phyloP scores from a whole-genome alignment of 2,113 vertebrate genomes.

The Mohoua ochrocephala region DNA sequence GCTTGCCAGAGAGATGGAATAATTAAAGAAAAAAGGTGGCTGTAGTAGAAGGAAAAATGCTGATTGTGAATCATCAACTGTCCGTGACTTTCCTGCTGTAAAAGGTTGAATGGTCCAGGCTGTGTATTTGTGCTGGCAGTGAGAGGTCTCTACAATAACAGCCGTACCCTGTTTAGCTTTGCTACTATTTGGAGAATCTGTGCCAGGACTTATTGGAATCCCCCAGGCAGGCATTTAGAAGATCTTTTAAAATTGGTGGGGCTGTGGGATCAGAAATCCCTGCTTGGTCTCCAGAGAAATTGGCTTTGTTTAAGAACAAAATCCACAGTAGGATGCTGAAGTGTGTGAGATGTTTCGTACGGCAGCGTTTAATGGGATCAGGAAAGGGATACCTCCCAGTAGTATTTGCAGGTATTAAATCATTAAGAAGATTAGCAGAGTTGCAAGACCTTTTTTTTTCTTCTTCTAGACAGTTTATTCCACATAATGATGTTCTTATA shows the following conservation, averaged over 20 bases:
- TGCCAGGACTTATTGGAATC: slow-evolving; percentile 35
- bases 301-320: not conserved
- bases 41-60: not conserved
- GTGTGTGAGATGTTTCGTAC: not conserved
- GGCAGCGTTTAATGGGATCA: not conserved
- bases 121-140: slow-evolving; percentile 53
- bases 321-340: not conserved
- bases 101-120: slow-evolving; percentile 6
- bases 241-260: not conserved
- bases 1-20: not conserved
- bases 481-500: not conserved
- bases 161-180: slow-evolving; percentile 32
- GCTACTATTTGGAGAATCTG: slow-evolving; percentile 19
- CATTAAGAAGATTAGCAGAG: slow-evolving; percentile 24
- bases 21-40: not conserved
- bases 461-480: not conserved
- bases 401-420: slow-evolving; percentile 35
- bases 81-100: not conserved
- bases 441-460: not conserved
- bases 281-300: not conserved
- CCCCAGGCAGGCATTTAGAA: not conserved
- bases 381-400: not conserved
- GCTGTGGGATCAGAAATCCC: not conserved
- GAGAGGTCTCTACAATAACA: slow-evolving; percentile 9
- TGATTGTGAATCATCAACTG: slow-evolving; percentile 37